These are phyloP conservation scores for Monarcha castaneiventris DNA, from an alignment of 2,113 vertebrate genomes.

Conservation along the genomic window DNA sequence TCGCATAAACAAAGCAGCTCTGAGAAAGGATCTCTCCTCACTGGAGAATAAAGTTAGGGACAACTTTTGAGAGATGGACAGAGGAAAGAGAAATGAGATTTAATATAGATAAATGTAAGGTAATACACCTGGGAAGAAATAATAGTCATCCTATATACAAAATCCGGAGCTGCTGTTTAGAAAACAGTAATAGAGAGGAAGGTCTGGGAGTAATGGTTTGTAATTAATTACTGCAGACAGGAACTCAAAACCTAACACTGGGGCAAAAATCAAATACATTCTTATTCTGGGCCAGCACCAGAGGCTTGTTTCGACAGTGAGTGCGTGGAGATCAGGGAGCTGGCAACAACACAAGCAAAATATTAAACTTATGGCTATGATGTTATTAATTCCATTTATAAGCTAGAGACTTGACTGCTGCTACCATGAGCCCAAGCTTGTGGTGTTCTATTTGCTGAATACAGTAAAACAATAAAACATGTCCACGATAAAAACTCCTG, in stretches of 20 bases:
- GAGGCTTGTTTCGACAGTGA: not conserved
- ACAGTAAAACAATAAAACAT: not conserved
- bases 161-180: conserved; percentile 35
- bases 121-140: conserved; percentile 67
- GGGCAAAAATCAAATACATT: not conserved
- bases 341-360: not conserved
- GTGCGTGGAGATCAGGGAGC: not conserved
- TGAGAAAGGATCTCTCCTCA: conserved; percentile 51
- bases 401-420: not conserved
- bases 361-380: not conserved
- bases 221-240: conserved; percentile 44
- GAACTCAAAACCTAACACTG: not conserved
- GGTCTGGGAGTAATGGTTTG: not conserved
- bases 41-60: conserved; percentile 43
- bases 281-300: not conserved
- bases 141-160: conserved; percentile 19
- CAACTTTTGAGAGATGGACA: conserved; percentile 42
- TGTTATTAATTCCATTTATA: not conserved
- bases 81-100: conserved; percentile 66
- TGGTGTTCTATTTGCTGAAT: not conserved
- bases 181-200: conserved; percentile 8
- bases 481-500: not conserved
- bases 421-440: not conserved
- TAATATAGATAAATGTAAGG: conserved; percentile 73
- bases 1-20: conserved; percentile 8